phyloP scores from a whole-genome alignment of 2,888 invertebrate species.

The Campoletis raptor region DNA sequence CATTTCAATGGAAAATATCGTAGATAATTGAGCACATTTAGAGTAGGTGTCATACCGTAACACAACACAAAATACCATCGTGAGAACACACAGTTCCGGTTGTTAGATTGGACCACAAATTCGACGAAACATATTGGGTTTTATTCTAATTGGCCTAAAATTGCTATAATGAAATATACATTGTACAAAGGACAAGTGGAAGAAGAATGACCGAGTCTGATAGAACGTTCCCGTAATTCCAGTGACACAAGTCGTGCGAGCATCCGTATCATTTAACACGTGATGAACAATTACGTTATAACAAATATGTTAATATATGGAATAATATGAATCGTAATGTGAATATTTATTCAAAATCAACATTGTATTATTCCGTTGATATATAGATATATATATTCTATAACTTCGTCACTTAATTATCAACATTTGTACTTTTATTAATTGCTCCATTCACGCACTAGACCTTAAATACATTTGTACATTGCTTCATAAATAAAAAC shows the following conservation, averaged over 20 bases:
- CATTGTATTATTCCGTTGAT: background rate
- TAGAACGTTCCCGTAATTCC: constrained; percentile 34
- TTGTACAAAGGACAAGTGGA: constrained; percentile 33
- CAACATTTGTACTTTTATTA: background rate
- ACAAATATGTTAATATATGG: background rate
- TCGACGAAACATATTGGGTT: constrained; percentile 70
- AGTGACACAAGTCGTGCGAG: constrained; percentile 9
- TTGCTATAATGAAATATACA: constrained; percentile 64
- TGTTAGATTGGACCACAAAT: constrained; percentile 71
- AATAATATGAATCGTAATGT: background rate
- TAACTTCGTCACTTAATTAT: background rate
- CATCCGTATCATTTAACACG: background rate
- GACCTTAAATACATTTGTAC: background rate
- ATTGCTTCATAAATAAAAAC: background rate
- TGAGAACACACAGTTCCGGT: constrained; percentile 58
- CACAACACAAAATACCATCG: constrained; percentile 9
- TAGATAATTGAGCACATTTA: background rate
- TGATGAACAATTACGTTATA: constrained; percentile 2
- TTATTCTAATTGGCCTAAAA: constrained; percentile 73
- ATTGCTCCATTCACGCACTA: background rate
- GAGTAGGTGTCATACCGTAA: background rate
- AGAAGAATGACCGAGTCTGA: constrained; percentile 46
- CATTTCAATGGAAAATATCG: background rate
- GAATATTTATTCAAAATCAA: background rate
- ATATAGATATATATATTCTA: no score